Percentiles rank a stretch among this genome's conserved stretches.
These are phyloP conservation scores for Megaceryle alcyon DNA, from an alignment of 2,797 vertebrate species.

Conservation along the genomic window DNA sequence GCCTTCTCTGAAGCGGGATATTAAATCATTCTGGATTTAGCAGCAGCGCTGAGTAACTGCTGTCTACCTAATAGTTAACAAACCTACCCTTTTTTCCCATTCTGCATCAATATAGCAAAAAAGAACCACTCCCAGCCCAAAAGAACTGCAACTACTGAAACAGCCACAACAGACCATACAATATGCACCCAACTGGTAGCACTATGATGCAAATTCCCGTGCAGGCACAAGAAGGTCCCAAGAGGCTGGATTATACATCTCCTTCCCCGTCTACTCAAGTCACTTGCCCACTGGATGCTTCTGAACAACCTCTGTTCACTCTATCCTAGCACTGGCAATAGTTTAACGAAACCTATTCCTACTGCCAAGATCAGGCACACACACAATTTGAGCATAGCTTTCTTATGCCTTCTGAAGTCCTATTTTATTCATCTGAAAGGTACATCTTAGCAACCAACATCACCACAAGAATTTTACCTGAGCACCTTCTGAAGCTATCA, in stretches of 20 bases:
- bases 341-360: background rate
- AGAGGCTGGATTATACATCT: background rate
- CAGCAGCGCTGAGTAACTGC: background rate
- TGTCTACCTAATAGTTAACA: background rate
- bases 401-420: background rate
- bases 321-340: background rate
- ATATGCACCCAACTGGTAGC: background rate
- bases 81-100: background rate
- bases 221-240: background rate
- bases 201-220: background rate
- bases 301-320: background rate
- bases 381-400: background rate
- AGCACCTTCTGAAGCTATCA: background rate
- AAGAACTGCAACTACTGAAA: background rate
- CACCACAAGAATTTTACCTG: background rate
- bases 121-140: background rate
- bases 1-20: background rate
- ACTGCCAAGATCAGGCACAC: background rate
- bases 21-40: background rate
- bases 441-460: background rate
- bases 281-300: background rate
- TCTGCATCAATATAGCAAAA: background rate
- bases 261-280: background rate
- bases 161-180: background rate
- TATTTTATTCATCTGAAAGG: background rate